Percentiles rank a stretch among this genome's conserved stretches.
Conservation (phyloP, 2,113 vertebrate species). For the Etheostoma spectabile region DNA sequence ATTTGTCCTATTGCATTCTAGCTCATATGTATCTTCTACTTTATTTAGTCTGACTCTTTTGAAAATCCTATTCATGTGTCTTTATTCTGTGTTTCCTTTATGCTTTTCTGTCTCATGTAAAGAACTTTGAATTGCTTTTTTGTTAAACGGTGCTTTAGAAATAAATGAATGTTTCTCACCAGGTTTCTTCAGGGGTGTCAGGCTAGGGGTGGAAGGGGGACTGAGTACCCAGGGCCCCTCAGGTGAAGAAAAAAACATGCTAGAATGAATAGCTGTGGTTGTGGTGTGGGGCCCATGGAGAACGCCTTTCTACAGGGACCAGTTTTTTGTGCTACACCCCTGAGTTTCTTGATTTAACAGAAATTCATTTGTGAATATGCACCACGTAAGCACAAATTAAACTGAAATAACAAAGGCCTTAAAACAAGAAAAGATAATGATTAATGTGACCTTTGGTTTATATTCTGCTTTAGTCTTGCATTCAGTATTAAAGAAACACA, state of each 20-base stretch:
- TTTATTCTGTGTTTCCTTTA: neutral
- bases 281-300: too few relatives aligned
- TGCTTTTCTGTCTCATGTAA: neutral
- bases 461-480: neutral
- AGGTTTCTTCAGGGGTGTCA: neutral
- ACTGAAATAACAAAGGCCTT: neutral
- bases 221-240: too few relatives aligned
- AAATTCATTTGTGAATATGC: neutral
- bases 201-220: too few relatives aligned
- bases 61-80: neutral
- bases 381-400: neutral
- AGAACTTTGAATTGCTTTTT: neutral
- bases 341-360: neutral
- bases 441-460: neutral
- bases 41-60: neutral
- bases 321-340: too few relatives aligned
- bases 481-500: neutral
- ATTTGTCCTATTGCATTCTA: neutral
- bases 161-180: neutral
- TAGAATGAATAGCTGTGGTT: too few relatives aligned
- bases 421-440: neutral
- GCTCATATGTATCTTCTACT: neutral
- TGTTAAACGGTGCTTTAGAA: neutral
- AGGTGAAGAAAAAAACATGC: too few relatives aligned
- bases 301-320: too few relatives aligned